Base-by-base conservation (phyloP, 2,888 invertebrate species). In the Galeopsomyia nigrocyanea region DNA sequence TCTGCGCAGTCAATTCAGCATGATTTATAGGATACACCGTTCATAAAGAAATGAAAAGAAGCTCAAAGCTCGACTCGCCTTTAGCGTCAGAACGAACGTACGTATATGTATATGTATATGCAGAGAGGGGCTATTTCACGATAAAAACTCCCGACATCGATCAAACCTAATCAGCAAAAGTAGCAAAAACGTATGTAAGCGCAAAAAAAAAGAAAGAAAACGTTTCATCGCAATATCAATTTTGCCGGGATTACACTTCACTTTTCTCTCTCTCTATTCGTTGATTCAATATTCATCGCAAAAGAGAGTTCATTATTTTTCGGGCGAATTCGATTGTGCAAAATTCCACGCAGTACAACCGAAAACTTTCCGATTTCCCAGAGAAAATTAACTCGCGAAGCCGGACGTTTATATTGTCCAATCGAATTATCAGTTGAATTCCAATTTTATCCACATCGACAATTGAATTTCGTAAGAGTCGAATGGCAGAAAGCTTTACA, bases 191-290 rank as follows among this genome's bases (percentile, higher is more conserved):
- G 53, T 22, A 17, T 39, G 14, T n/a, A 16, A 49, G 26, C 26
- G 5, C 26, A 26, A 26, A 26, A 26, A 68, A 55, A 61, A 61
- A 55, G 51, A 47, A 26, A 39, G 26, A 60, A 51, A 47, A 13
- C 51, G 60, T 53, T 68, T 26, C 51, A 68, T 68, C 68, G 60
- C 68, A 68, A 61, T 56, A 68, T 68, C 68, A 61, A 68, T 68
- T 68, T 26, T 68, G 22, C 26, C 62, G 60, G 51, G 26, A 26
- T 26, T 26, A 26, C 2, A 26, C 26, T 26, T 26, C 26, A 26
- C 26, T 26, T 26, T 26, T 26, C 26, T 26, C 2, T 26, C 26
- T 26, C 26, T 26, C 26, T 5, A 26, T 5, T n/a, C n/a, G n/a
- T 46, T 66, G 58, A 66, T 66, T 67, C 17, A 17, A 10, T 61